Conservation (phyloP, 2,888 invertebrate genomes). For the Drosophila nr. perissopoda region DNA sequence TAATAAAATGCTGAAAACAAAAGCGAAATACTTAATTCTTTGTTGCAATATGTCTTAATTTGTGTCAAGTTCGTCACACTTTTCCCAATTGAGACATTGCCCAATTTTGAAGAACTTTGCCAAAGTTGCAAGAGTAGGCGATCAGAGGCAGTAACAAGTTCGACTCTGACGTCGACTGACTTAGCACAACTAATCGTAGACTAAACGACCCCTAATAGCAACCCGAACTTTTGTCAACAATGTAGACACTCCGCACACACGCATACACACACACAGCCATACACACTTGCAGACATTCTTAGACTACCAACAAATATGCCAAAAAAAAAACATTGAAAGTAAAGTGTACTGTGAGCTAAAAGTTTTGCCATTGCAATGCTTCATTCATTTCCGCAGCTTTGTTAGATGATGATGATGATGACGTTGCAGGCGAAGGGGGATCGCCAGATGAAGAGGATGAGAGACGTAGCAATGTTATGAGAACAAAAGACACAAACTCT, state of each 20-base stretch:
- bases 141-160: slow-evolving; percentile 22
- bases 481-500: slow-evolving; percentile 52
- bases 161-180: slow-evolving; percentile 41
- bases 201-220: slow-evolving; percentile 78
- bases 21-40: background rate
- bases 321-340: slow-evolving; percentile 4
- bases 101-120: slow-evolving; percentile 30
- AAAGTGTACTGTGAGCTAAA: slow-evolving; percentile 52
- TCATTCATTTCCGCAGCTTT: slow-evolving; percentile 66
- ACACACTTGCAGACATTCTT: slow-evolving; percentile 12
- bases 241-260: slow-evolving; percentile 52
- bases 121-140: slow-evolving; percentile 29
- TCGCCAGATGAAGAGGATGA: slow-evolving; percentile 2
- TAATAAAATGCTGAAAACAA: background rate
- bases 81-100: slow-evolving; percentile 40
- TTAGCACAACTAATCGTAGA: slow-evolving; percentile 74
- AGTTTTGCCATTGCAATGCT: slow-evolving; percentile 65
- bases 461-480: slow-evolving; percentile 31
- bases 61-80: slow-evolving; percentile 9
- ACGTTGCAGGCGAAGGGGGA: background rate
- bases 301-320: slow-evolving; percentile 36
- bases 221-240: slow-evolving; percentile 77
- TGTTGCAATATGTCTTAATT: background rate
- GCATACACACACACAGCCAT: slow-evolving; percentile 12
- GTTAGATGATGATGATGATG: slow-evolving; percentile 10